Evolutionary conservation across 1,140 invertebrate genomes (phyloP).

Genomic region (Sinonovacula constricta): DNA sequence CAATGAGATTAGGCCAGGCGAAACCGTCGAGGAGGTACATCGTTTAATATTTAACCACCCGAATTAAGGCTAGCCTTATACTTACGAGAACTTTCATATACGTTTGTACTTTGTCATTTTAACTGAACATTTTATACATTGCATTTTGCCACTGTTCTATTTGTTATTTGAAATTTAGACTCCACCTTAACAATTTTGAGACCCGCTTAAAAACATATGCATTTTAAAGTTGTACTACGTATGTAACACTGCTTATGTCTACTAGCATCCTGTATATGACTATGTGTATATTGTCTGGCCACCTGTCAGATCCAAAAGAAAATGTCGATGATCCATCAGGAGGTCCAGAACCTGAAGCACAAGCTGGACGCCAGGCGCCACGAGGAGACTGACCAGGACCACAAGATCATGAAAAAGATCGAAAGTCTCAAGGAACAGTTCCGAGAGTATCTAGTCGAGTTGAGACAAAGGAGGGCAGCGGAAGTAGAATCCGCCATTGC

Average conservation of each 20-base stretch:
- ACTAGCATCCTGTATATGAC: slow-evolving; percentile 2
- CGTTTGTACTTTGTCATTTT: too few species aligned
- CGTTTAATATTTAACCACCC: too few species aligned
- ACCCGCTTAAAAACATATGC: neutral
- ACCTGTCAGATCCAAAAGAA: slow-evolving; percentile 79
- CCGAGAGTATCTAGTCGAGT: slow-evolving; percentile 80
- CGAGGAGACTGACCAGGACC: slow-evolving; percentile 64
- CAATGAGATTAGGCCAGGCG: slow-evolving; percentile 67
- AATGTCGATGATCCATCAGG: slow-evolving; percentile 80
- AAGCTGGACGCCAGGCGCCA: slow-evolving; percentile 70
- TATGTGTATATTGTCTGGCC: too few species aligned
- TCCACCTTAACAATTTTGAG: too few species aligned
- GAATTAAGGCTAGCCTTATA: too few species aligned
- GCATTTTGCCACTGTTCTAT: too few species aligned
- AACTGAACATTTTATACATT: too few species aligned
- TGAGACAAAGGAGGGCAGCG: slow-evolving; percentile 79
- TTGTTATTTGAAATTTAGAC: too few species aligned
- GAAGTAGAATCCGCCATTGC: slow-evolving; percentile 70
- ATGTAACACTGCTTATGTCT: neutral
- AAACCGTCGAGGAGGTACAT: slow-evolving; percentile 71
- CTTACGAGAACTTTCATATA: too few species aligned
- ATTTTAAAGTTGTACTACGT: too few species aligned
- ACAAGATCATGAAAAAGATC: slow-evolving; percentile 75
- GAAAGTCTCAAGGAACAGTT: slow-evolving; percentile 81
- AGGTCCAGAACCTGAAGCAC: slow-evolving; percentile 79